Percentiles rank a stretch among this genome's conserved stretches.
These are phyloP conservation scores for Erythrolamprus reginae DNA, from an alignment of 2,113 vertebrate species.

Conservation along the genomic window DNA sequence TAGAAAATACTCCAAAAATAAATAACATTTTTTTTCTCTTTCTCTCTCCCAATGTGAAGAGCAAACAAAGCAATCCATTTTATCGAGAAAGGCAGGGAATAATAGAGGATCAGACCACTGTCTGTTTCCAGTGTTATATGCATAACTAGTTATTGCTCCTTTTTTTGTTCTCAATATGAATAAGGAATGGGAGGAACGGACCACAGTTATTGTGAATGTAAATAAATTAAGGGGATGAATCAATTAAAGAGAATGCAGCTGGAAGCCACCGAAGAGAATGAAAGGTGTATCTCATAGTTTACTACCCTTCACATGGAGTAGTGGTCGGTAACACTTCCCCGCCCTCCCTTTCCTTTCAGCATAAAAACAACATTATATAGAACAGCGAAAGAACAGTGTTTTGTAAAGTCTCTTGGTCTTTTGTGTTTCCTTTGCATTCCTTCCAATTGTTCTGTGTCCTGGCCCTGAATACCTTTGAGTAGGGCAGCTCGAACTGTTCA, in stretches of 20 bases:
- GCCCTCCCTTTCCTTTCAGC: conserved; percentile 39
- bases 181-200: conserved; percentile 29
- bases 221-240: conserved; percentile 58
- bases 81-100: conserved; percentile 55
- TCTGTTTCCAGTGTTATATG: conserved; percentile 44
- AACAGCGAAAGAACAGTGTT: conserved; percentile 57
- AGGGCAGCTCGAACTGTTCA: conserved; percentile 65
- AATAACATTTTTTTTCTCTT: conserved; percentile 29
- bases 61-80: conserved; percentile 20
- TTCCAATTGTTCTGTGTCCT: conserved; percentile 36
- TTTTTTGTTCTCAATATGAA: conserved; percentile 43
- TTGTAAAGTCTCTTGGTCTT: conserved; percentile 58
- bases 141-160: conserved; percentile 60
- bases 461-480: conserved; percentile 65
- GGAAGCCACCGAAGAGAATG: conserved; percentile 53
- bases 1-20: conserved; percentile 56
- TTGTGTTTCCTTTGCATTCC: conserved; percentile 27
- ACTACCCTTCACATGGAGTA: conserved; percentile 45
- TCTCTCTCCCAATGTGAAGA: conserved; percentile 34
- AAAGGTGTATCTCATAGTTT: conserved; percentile 53
- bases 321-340: conserved; percentile 43
- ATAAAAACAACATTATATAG: conserved; percentile 49
- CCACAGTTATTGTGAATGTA: conserved; percentile 44
- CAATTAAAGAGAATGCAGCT: conserved; percentile 48
- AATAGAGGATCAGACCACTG: conserved; percentile 68